Percentiles rank a stretch among this genome's conserved stretches.
These are phyloP conservation scores for Cacatua alba DNA, from an alignment of 2,113 vertebrate genomes.

Conservation along the genomic window DNA sequence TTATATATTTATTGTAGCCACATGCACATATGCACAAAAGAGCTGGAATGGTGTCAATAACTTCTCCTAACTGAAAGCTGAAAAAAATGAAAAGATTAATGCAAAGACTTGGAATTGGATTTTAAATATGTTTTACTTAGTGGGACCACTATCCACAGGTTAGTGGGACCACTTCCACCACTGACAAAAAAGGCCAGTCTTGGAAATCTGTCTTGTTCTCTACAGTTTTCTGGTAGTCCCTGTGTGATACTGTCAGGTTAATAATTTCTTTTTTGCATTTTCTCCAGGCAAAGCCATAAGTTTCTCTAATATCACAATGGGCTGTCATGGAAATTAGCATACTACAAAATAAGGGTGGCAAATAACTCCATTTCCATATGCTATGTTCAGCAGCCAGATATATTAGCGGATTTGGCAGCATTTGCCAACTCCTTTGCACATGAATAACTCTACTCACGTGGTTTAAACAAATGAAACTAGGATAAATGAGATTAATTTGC, in stretches of 20 bases:
- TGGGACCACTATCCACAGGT: neutral
- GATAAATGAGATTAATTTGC: conserved; percentile 49
- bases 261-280: neutral
- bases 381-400: conserved; percentile 28
- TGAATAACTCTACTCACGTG: neutral
- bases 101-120: neutral
- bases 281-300: neutral
- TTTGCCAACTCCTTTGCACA: conserved; percentile 33
- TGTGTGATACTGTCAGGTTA: neutral
- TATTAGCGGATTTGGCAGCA: conserved; percentile 40
- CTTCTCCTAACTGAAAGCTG: neutral
- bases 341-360: conserved; percentile 1
- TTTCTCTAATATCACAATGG: neutral
- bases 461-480: conserved; percentile 40
- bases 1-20: neutral
- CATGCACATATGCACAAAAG: neutral
- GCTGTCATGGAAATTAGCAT: conserved; percentile 11
- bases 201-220: neutral
- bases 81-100: neutral
- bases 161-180: neutral
- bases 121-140: neutral
- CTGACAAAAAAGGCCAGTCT: neutral
- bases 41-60: neutral
- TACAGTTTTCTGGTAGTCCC: neutral
- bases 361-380: conserved; percentile 7